Percentiles rank a stretch among this genome's conserved stretches.
Evolutionary conservation across 2,113 vertebrate genomes (phyloP).

Genomic region (Crotalus horridus): DNA sequence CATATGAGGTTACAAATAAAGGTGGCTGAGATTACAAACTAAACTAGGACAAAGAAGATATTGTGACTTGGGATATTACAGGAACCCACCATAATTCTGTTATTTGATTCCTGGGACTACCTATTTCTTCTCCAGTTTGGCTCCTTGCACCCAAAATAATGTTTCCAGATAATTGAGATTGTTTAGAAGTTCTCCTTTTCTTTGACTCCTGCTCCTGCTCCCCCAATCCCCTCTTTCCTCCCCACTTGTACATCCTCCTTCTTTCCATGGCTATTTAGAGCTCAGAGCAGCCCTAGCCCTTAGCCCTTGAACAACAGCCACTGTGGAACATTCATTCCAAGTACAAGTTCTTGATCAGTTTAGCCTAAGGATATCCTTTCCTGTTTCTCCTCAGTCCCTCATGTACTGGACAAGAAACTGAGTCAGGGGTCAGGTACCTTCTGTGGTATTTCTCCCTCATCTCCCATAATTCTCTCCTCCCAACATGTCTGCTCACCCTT

Average conservation of each 20-base stretch:
- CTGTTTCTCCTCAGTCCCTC: constrained; percentile 44
- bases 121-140: background rate
- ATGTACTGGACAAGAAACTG: constrained; percentile 50
- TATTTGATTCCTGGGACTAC: background rate
- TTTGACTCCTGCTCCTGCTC: background rate
- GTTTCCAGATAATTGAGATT: background rate
- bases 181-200: background rate
- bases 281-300: background rate
- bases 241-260: background rate
- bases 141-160: background rate
- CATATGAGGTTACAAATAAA: background rate
- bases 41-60: background rate
- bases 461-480: background rate
- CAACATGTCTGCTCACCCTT: constrained; percentile 2
- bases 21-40: background rate
- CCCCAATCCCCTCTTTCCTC: background rate
- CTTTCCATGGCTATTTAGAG: background rate
- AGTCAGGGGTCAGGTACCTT: constrained; percentile 55
- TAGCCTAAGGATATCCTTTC: background rate
- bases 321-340: background rate
- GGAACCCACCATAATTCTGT: background rate
- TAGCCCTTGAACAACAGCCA: background rate
- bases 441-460: constrained; percentile 7
- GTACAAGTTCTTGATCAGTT: background rate
- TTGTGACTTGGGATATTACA: background rate